These are phyloP conservation scores for Cardiocondyla obscurior DNA, from an alignment of 1,140 invertebrate genomes.

Conservation along the genomic window DNA sequence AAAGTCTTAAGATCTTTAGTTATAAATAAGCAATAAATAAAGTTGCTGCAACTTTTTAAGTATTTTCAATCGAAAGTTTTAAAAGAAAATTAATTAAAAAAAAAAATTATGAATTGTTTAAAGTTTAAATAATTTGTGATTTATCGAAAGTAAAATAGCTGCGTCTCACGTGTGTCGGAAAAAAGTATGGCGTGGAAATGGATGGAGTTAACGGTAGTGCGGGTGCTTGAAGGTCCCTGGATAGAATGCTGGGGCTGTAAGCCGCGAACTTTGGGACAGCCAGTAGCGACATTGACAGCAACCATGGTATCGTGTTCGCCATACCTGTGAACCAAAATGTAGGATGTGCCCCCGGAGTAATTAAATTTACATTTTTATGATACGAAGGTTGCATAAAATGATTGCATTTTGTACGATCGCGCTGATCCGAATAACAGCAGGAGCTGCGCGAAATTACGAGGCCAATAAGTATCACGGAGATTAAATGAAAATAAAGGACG, in stretches of 20 bases:
- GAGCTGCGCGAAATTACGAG: not conserved
- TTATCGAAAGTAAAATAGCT: no score
- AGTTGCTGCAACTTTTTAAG: not conserved
- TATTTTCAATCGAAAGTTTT: not conserved
- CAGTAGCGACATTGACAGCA: conserved; percentile 81
- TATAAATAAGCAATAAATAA: not conserved
- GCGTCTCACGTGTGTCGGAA: conserved; percentile 31
- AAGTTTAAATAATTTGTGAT: no score
- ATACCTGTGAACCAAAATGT: conserved; percentile 72
- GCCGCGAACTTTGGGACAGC: conserved; percentile 74
- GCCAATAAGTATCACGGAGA: not conserved
- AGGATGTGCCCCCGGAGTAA: not conserved
- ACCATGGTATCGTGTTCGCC: conserved; percentile 76
- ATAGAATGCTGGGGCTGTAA: conserved; percentile 68
- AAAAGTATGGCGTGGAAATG: conserved; percentile 15
- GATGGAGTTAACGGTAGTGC: conserved; percentile 39
- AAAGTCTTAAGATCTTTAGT: not conserved
- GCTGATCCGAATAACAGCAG: no score
- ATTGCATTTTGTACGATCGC: not conserved
- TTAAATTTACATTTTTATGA: not conserved
- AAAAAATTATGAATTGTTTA: no score
- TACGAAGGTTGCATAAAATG: not conserved
- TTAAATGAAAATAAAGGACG: not conserved
- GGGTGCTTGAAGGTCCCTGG: conserved; percentile 77
- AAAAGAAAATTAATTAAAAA: not conserved